Base-by-base conservation (phyloP, 2,113 vertebrate species). In the Xyrauchen texanus region DNA sequence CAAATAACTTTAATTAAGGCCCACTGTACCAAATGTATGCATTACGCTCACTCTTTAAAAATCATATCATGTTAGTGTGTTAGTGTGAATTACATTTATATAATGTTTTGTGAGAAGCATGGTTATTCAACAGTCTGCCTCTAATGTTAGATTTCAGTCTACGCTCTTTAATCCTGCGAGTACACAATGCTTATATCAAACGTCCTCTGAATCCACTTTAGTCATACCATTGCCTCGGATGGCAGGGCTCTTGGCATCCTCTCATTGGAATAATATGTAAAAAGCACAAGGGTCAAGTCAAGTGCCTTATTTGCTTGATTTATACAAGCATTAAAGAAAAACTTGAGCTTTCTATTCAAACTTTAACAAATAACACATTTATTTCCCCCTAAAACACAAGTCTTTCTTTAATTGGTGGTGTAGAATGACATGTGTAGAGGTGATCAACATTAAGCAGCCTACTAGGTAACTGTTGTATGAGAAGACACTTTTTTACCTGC, bases 141-240 rank as follows among this genome's bases (percentile, higher is more conserved):
- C 0, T 72, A 11, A 57, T 45, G 52, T 47, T 16, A 44, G 6
- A 21, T 47, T 68, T 58, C 62, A 78, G 62, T 73, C 76, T 34
- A 1, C 21, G 21, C 21, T 66, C 49, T 73, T 78, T 74, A 68
- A 63, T 15, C 61, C 61, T 8, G 11, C 42, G 47, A 78, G 46
- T n/a, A 13, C 69, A 62, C 11, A 58, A 70, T 34, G 47, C 62
- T 72, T 12, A 75, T 62, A 75, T 71, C 46, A 66, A 81, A 71
- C 58, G 47, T 65, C 15, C 64, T 81, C 70, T 76, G 80, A 79
- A 81, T 66, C 46, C 3, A 47, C 34, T 52, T 64, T 58, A 70
- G 51, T 84, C 6, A 15, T 70, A 77, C 69, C 51, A 68, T 65
- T 68, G 60, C 57, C 49, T 78, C 34, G 34, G 61, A 77, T 34